These are phyloP conservation scores for Boloria selene DNA, from an alignment of 2,888 invertebrate genomes.

Conservation along the genomic window DNA sequence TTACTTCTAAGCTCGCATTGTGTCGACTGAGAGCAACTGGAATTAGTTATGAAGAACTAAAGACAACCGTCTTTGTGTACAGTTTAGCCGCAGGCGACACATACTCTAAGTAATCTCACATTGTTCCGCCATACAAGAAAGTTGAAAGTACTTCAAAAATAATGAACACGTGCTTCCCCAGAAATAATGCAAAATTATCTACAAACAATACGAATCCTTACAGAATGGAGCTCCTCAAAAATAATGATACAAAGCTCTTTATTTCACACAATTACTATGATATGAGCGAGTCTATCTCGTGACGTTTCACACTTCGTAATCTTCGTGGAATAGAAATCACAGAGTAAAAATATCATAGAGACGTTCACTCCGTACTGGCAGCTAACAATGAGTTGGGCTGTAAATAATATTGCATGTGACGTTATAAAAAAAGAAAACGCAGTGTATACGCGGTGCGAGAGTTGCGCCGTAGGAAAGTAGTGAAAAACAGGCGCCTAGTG, in stretches of 20 bases:
- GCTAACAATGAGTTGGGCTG: conserved; percentile 40
- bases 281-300: conserved; percentile 60
- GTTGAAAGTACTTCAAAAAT: conserved; percentile 43
- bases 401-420: conserved; percentile 46
- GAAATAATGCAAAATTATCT: conserved; percentile 49
- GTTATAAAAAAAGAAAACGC: conserved; percentile 49
- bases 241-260: conserved; percentile 75
- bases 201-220: conserved; percentile 48
- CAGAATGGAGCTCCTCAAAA: conserved; percentile 54
- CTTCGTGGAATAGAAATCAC: conserved; percentile 49
- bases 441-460: conserved; percentile 53
- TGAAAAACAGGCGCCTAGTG: conserved; percentile 77
- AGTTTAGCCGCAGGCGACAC: conserved; percentile 47
- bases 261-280: conserved; percentile 76
- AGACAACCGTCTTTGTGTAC: conserved; percentile 47
- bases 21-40: conserved; percentile 44
- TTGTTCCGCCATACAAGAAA: conserved; percentile 42
- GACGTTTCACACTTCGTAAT: conserved; percentile 54
- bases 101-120: conserved; percentile 49
- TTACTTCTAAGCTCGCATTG: conserved; percentile 49
- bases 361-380: conserved; percentile 36
- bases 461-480: conserved; percentile 64
- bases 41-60: conserved; percentile 52
- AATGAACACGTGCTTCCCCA: conserved; percentile 46
- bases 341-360: conserved; percentile 47